Conservation (phyloP, 2,797 vertebrate species). For the Chloroceryle amazona region DNA sequence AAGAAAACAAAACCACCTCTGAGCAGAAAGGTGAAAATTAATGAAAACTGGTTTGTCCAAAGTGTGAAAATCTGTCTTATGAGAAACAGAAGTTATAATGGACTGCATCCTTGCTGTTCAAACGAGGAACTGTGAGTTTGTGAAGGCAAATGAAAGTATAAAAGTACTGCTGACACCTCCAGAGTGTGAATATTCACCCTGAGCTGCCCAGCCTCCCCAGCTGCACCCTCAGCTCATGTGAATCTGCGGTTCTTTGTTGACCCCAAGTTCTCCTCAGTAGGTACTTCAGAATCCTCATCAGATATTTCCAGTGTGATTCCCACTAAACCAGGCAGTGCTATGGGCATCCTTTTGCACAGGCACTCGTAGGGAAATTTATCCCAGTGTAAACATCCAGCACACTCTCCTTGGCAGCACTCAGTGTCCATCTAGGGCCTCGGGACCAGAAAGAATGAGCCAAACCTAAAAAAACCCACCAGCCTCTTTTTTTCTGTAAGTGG, state of each 20-base stretch:
- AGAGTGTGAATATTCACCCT: background rate
- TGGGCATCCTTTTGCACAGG: background rate
- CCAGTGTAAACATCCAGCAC: background rate
- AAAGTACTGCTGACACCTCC: background rate
- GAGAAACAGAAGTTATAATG: background rate
- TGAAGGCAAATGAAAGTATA: background rate
- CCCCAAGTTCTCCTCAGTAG: background rate
- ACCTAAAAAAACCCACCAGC: background rate
- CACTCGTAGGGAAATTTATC: background rate
- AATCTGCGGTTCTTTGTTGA: background rate
- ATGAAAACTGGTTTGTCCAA: background rate
- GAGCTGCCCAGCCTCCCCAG: background rate
- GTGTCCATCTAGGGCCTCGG: background rate
- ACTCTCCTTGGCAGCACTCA: background rate
- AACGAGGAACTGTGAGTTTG: background rate
- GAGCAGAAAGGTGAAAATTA: conserved; percentile 1
- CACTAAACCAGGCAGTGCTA: background rate
- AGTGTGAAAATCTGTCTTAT: conserved; percentile 2
- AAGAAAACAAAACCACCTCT: background rate
- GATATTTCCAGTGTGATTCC: background rate
- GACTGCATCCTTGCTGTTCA: background rate
- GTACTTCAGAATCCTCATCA: background rate
- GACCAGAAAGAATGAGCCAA: background rate
- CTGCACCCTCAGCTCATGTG: background rate
- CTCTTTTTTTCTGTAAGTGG: background rate